Evolutionary conservation across 2,888 invertebrate species (phyloP).

Genomic region (Drosophila stalkeri): DNA sequence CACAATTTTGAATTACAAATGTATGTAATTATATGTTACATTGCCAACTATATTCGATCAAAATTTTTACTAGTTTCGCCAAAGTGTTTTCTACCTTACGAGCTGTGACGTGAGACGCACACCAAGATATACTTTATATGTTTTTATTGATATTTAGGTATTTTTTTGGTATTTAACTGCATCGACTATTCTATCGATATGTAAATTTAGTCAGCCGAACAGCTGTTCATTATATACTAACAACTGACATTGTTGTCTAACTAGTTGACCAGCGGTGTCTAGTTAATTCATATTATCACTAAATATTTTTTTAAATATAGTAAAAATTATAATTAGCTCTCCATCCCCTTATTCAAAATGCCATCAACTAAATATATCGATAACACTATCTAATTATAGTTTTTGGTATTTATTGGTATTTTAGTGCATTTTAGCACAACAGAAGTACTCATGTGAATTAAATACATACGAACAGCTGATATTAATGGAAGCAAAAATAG

Average conservation of each 20-base stretch:
- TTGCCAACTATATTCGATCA: conserved; percentile 25
- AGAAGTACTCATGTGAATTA: not conserved
- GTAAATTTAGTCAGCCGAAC: not conserved
- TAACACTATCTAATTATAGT: not conserved
- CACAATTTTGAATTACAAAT: conserved; percentile 45
- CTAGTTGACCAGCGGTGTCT: too few species aligned
- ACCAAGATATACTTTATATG: conserved; percentile 21
- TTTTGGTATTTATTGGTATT: conserved; percentile 5
- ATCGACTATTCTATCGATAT: conserved; percentile 20
- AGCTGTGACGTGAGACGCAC: conserved; percentile 23
- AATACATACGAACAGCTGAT: conserved; percentile 33
- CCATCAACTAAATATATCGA: conserved; percentile 16
- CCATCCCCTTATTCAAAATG: not conserved
- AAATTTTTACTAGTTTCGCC: conserved; percentile 1
- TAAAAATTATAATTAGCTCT: too few species aligned
- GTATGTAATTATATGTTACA: conserved; percentile 30
- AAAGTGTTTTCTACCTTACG: conserved; percentile 15
- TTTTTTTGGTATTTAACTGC: conserved; percentile 14
- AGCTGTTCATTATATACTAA: conserved; percentile 7
- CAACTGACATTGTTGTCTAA: not conserved
- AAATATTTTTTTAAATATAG: too few species aligned
- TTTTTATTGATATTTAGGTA: conserved; percentile 30
- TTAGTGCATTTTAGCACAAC: not conserved
- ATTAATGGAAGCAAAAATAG: not conserved
- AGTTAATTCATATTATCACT: too few species aligned